phyloP scores from a whole-genome alignment of 2,113 vertebrate species.

The Scartelaos histophorus region DNA sequence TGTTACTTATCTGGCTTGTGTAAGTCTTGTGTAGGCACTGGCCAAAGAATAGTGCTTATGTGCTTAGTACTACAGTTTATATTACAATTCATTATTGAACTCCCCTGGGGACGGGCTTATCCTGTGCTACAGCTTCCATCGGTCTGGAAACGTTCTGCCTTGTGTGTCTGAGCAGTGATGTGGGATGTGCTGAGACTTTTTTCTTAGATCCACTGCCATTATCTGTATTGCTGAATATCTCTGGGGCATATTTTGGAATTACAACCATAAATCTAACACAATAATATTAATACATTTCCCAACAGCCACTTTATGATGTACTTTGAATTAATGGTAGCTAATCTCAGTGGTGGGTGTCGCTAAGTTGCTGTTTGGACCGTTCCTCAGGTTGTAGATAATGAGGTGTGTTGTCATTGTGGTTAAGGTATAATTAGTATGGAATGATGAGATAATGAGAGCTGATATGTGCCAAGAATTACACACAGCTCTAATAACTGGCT shows the following conservation, averaged over 20 bases:
- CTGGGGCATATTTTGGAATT: background rate
- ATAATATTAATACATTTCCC: background rate
- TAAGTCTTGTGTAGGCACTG: no score
- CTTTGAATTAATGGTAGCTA: background rate
- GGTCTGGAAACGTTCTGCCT: no score
- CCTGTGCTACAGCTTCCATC: no score
- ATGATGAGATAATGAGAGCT: slow-evolving; percentile 13
- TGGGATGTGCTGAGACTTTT: no score
- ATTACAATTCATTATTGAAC: no score
- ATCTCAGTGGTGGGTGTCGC: background rate
- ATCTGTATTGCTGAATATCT: background rate
- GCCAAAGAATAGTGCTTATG: no score
- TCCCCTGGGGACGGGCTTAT: no score
- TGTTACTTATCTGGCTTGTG: no score
- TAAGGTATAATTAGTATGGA: slow-evolving; percentile 27
- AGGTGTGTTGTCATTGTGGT: slow-evolving; percentile 14
- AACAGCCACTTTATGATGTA: background rate
- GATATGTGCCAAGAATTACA: background rate
- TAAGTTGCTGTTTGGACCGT: background rate
- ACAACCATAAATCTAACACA: background rate
- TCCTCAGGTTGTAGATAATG: slow-evolving; percentile 24
- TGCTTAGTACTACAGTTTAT: no score
- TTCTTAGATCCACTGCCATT: background rate
- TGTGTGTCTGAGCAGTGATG: no score
- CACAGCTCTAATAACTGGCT: background rate